Conservation (phyloP, 2,888 invertebrate genomes). For the Drosophila nigritarsus region DNA sequence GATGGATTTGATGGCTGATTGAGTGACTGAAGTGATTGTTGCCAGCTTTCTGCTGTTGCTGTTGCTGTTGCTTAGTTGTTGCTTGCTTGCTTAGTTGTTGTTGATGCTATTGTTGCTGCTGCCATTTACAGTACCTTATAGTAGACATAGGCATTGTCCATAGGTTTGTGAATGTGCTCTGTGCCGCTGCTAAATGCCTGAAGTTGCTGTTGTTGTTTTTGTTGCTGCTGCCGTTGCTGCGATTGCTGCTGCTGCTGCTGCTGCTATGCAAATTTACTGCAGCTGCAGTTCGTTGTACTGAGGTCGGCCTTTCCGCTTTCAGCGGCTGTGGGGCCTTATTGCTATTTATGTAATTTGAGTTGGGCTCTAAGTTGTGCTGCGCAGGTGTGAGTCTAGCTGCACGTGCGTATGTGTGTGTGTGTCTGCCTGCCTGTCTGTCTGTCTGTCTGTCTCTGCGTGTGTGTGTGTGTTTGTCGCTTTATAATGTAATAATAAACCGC, state of each 20-base stretch:
- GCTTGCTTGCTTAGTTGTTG: slow-evolving; percentile 35
- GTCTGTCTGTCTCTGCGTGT: slow-evolving; percentile 1
- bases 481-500: slow-evolving; percentile 71
- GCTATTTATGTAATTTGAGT: slow-evolving; percentile 79
- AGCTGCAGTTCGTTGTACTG: slow-evolving; percentile 75
- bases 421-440: slow-evolving; percentile 10
- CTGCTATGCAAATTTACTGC: slow-evolving; percentile 60
- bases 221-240: slow-evolving; percentile 29
- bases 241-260: slow-evolving; percentile 41
- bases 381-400: slow-evolving; percentile 46
- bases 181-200: slow-evolving; percentile 64
- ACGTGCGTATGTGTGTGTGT: slow-evolving; percentile 20
- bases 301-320: slow-evolving; percentile 29
- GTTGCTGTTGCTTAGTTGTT: slow-evolving; percentile 23
- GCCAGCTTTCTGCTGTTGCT: slow-evolving; percentile 35
- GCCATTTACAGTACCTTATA: slow-evolving; percentile 83
- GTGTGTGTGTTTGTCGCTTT: slow-evolving; percentile 21
- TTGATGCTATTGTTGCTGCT: slow-evolving; percentile 24
- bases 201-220: slow-evolving; percentile 50
- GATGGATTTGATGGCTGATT: slow-evolving; percentile 31
- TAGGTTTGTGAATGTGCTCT: slow-evolving; percentile 79
- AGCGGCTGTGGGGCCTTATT: slow-evolving; percentile 34
- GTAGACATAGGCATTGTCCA: slow-evolving; percentile 85
- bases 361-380: slow-evolving; percentile 55
- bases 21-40: slow-evolving; percentile 34